These are phyloP conservation scores for Alces alces DNA, from an alignment of 2,113 vertebrate genomes.

Conservation along the genomic window DNA sequence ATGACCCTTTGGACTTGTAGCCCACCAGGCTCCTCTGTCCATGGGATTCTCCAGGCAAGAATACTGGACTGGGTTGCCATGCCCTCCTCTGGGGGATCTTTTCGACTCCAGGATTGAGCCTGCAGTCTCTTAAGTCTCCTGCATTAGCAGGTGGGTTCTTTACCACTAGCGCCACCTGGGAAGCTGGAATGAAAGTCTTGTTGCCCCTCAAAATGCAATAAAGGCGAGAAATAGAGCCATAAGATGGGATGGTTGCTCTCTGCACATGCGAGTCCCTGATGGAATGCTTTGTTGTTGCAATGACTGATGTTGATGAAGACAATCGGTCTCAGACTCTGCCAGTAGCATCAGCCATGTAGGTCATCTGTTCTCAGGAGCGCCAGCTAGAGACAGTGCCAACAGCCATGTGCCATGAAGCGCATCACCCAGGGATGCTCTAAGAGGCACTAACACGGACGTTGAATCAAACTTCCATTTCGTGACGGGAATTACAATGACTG, in stretches of 20 bases:
- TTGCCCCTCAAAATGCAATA: background rate
- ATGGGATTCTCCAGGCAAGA: background rate
- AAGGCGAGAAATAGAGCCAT: background rate
- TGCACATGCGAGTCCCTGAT: fast-evolving
- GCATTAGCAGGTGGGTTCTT: background rate
- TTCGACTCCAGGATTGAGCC: background rate
- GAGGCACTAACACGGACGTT: fast-evolving
- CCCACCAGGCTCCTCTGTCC: background rate
- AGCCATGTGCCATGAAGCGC: background rate
- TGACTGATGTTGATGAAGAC: background rate
- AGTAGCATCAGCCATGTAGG: background rate
- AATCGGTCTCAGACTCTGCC: fast-evolving
- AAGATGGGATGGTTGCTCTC: background rate
- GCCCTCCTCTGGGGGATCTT: background rate
- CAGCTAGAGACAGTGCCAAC: fast-evolving
- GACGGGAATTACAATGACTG: background rate
- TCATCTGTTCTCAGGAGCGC: background rate
- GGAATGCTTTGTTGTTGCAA: background rate
- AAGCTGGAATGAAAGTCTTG: background rate
- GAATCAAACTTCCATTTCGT: background rate
- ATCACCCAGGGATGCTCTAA: background rate
- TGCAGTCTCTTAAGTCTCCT: background rate
- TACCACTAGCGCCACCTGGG: background rate
- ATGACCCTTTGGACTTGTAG: background rate
- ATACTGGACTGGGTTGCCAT: background rate